Base-by-base conservation (phyloP, 2,113 vertebrate species). In the Pongo pygmaeus region DNA sequence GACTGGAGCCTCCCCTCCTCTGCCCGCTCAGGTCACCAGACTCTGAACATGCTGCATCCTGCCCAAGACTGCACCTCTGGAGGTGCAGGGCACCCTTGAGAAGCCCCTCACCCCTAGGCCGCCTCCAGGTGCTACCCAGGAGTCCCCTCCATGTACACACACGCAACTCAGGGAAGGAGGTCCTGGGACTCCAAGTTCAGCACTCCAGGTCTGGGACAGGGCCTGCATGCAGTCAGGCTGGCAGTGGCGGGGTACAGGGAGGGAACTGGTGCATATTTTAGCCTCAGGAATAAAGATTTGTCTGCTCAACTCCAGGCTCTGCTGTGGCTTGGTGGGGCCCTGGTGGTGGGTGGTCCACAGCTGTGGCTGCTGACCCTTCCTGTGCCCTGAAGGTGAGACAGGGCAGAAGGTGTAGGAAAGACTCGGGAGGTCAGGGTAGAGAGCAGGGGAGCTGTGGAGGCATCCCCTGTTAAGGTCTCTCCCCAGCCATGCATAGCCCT, bases 231-330 rank as follows among this genome's bases (percentile, higher is more conserved):
- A 88, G 64, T 69, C 61, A 89, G 87, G 78, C 70, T 32, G 40
- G 59, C 89, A 57, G 84, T 87, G 77, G 35, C 87, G 13, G 5
- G 61, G 89, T 20, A 2, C 8, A 25, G 78, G 61, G 38, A 77
- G 17, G 35, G 67, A 69, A 40, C 67, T 7, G 3, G 23, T 18
- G 0, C 0, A 1, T 78, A 23, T 90, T 77, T 70, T 59, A 84
- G 17, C 55, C 70, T 86, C 52, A 80, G 88, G 72, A 98, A 98
- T 98, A 98, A 98, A 98, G 85, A 77, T 43, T 25, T 75, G 5
- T 92, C 70, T 84, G 35, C 52, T 69, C 4, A 55, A 10, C 46
- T 57, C 67, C 35, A 61, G 92, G 38, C 77, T 97, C 38, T 96
- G 69, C 67, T 46, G 57, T 92, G 84, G 20, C 79, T 52, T 77